Evolutionary conservation across 1,140 invertebrate genomes (phyloP), one percentile per base, ranked within the genome.

Genomic region (Zaprionus taronus): DNA sequence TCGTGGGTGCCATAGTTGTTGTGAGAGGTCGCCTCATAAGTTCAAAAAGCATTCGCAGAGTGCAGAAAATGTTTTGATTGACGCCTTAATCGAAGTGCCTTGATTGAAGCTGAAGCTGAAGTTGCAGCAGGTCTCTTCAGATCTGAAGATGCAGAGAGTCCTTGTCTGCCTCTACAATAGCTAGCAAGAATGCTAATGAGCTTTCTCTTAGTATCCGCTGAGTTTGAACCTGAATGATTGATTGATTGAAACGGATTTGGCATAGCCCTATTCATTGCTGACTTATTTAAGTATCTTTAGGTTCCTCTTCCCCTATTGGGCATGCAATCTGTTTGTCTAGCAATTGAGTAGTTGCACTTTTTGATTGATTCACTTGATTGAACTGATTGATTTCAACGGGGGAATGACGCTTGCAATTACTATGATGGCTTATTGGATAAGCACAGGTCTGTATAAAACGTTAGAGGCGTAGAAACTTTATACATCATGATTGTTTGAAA

Each of bases 101-200:
- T 77, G 70, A 77, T 66, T 77, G 74, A 67, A 72, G 69, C 72
- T 74, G 38, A 2, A n/a, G 38, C 14, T 70, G 47, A 57, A 26
- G 56, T 41, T 70, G 47, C 20, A 49, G 24, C 11, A 62, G 36
- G 22, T 60, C 41, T 36, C 11, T 47, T 44, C 22, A 63, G 7
- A 9, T 55, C 60, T 34, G 9, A 20, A 17, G 1, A 15, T 58
- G 12, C 20, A 20, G 14, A 44, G 22, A 34, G 63, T 56, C 17
- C 17, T 51, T 24, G 28, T 61, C 9, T 28, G 15, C 15, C 2
- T 4, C 17, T 11, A 31, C 44, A 63, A 63, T 34, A 22, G 56
- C 3, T n/a, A 1, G 15, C 28, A 68, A 61, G 47, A 69, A 62
- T 81, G 69, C 78, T 83, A 83, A 83, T 85, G 81, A 83, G 81